Conservation (phyloP, 2,888 invertebrate species). For the Sarcophaga variegata region DNA sequence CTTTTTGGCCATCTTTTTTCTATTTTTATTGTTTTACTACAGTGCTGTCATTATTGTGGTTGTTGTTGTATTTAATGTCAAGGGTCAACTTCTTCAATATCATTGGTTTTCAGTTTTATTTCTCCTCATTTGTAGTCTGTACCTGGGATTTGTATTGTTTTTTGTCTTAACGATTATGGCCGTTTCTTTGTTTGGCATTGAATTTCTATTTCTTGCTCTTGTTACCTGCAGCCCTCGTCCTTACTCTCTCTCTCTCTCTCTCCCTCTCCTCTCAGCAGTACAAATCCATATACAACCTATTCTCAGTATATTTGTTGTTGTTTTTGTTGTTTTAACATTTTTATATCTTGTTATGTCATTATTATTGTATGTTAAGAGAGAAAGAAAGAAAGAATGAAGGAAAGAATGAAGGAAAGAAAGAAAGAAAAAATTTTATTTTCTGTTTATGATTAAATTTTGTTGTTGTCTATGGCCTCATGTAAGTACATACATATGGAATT, state of each 20-base stretch:
- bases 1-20: not conserved
- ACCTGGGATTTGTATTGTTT: not conserved
- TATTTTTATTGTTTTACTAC: constrained; percentile 10
- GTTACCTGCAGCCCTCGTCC: not conserved
- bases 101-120: constrained; percentile 44
- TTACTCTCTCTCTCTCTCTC: not conserved
- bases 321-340: constrained; percentile 34
- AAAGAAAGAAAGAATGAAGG: not conserved
- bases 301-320: not conserved
- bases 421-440: constrained; percentile 9
- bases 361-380: not conserved
- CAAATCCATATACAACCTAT: not conserved
- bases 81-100: constrained; percentile 59
- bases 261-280: not conserved
- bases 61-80: constrained; percentile 42
- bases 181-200: not conserved
- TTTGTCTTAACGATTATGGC: not conserved
- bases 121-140: constrained; percentile 34
- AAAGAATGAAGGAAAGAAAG: not conserved
- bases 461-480: not conserved
- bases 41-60: not conserved
- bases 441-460: not conserved
- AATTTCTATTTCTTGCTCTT: not conserved
- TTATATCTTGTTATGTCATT: not conserved
- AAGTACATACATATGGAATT: not conserved